A percentile compares a stretch with the other conserved stretches of the same genome.
These are phyloP conservation scores for Nixonia krombeini DNA, from an alignment of 1,140 invertebrate genomes.

Conservation along the genomic window DNA sequence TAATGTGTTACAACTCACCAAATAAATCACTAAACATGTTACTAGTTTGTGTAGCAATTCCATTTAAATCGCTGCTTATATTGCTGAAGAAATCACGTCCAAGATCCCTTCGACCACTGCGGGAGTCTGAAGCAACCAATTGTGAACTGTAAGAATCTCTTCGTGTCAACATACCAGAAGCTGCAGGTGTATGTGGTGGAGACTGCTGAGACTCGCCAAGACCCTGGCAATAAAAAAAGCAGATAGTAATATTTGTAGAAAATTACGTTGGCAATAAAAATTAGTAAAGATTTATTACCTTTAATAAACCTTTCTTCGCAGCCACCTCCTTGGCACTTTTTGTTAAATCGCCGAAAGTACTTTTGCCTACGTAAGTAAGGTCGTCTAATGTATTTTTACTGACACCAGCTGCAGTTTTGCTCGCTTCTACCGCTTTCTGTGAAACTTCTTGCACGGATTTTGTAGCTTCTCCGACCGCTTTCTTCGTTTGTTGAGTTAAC, in stretches of 20 bases:
- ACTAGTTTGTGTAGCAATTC: conserved; percentile 89
- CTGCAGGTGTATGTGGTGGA: conserved; percentile 54
- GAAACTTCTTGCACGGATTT: conserved; percentile 86
- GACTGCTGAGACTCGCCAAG: conserved; percentile 68
- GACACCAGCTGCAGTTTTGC: conserved; percentile 87
- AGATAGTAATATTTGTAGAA: conserved; percentile 2
- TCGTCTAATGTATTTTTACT: conserved; percentile 91
- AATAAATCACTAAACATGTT: conserved; percentile 94
- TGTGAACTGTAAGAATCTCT: conserved; percentile 67
- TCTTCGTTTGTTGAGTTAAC: conserved; percentile 90
- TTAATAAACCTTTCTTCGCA: conserved; percentile 86
- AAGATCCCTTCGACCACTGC: conserved; percentile 57
- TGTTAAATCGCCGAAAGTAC: conserved; percentile 89
- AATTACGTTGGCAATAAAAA: background rate
- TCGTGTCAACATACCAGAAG: conserved; percentile 49
- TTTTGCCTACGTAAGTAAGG: conserved; percentile 88
- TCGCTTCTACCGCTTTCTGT: conserved; percentile 87
- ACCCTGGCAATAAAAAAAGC: conserved; percentile 49
- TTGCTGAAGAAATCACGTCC: conserved; percentile 90
- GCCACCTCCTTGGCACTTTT: conserved; percentile 91
- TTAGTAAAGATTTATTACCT: conserved; percentile 70
- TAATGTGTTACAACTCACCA: conserved; percentile 75
- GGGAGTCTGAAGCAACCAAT: conserved; percentile 61
- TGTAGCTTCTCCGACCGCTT: conserved; percentile 87
- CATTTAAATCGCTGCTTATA: conserved; percentile 90